A percentile compares a stretch with the other conserved stretches of the same genome.
These are phyloP conservation scores for Thripadectes ignobilis DNA, from an alignment of 2,797 vertebrate genomes.

Conservation along the genomic window DNA sequence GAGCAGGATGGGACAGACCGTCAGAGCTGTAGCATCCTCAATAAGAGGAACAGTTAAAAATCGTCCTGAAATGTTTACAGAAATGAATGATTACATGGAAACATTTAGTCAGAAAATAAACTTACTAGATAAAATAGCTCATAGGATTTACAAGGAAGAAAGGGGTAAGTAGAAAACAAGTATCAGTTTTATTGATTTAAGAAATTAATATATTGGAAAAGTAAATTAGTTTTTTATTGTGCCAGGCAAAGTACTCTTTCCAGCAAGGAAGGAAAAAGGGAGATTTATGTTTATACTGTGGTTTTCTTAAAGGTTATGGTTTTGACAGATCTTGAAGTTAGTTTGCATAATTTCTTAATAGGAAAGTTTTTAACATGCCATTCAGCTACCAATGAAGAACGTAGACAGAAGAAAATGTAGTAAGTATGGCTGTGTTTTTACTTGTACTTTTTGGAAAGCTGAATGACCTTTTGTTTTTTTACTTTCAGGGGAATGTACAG, in stretches of 20 bases:
- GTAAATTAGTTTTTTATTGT: neutral
- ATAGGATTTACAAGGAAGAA: slow-evolving; percentile 92
- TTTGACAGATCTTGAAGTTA: neutral
- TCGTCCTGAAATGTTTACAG: slow-evolving; percentile 86
- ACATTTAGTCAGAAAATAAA: slow-evolving; percentile 88
- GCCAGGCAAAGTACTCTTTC: neutral
- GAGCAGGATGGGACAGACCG: slow-evolving; percentile 90
- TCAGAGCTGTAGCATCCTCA: slow-evolving; percentile 87
- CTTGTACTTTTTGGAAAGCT: neutral
- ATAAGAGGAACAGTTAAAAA: slow-evolving; percentile 84
- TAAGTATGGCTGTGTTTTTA: neutral
- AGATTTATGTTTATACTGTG: neutral
- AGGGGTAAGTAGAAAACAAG: slow-evolving; percentile 79
- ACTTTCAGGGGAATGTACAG: neutral
- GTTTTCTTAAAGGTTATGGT: neutral
- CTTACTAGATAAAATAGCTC: slow-evolving; percentile 90
- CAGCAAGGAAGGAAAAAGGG: neutral
- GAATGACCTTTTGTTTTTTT: neutral
- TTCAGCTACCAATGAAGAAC: neutral
- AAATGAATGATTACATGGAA: slow-evolving; percentile 88
- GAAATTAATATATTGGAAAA: neutral
- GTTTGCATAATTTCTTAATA: neutral
- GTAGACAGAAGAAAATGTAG: neutral
- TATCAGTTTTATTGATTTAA: neutral
- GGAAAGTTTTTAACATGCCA: neutral